Evolutionary conservation across 1,140 invertebrate genomes (phyloP).

Genomic region (Neelides sp.): DNA sequence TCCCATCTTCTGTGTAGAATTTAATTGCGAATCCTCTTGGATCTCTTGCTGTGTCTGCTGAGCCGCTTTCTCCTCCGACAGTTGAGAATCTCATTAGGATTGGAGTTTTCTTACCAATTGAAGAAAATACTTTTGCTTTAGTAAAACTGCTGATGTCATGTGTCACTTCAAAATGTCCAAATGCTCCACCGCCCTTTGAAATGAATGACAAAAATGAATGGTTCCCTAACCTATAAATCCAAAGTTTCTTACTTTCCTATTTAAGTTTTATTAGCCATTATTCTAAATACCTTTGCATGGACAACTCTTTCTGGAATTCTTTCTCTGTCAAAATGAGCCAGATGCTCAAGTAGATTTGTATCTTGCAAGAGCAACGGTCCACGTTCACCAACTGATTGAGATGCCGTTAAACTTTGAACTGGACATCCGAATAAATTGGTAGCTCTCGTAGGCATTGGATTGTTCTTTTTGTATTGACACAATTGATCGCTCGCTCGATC

Average conservation of each 20-base stretch:
- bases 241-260: not conserved
- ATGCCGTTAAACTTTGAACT: not conserved
- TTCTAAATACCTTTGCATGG: slow-evolving; percentile 8
- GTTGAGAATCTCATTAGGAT: slow-evolving; percentile 71
- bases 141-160: slow-evolving; percentile 75
- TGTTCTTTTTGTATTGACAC: too few relatives aligned
- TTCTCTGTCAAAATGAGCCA: slow-evolving; percentile 44
- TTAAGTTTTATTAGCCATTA: not conserved
- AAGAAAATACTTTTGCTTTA: slow-evolving; percentile 67
- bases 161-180: slow-evolving; percentile 91
- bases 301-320: slow-evolving; percentile 50
- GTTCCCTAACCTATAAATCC: not conserved
- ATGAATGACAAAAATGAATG: slow-evolving; percentile 34
- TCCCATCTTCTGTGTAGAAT: slow-evolving; percentile 61
- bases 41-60: slow-evolving; percentile 65
- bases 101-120: slow-evolving; percentile 69
- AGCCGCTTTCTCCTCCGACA: slow-evolving; percentile 78
- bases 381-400: slow-evolving; percentile 25
- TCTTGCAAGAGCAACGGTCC: slow-evolving; percentile 50
- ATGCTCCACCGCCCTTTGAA: slow-evolving; percentile 60
- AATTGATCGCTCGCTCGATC: too few relatives aligned
- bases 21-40: slow-evolving; percentile 56
- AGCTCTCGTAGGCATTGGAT: too few relatives aligned
- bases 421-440: slow-evolving; percentile 4
- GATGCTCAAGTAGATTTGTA: slow-evolving; percentile 17